Evolutionary conservation across 2,113 vertebrate species (phyloP).

Genomic region (Mixornis gularis): DNA sequence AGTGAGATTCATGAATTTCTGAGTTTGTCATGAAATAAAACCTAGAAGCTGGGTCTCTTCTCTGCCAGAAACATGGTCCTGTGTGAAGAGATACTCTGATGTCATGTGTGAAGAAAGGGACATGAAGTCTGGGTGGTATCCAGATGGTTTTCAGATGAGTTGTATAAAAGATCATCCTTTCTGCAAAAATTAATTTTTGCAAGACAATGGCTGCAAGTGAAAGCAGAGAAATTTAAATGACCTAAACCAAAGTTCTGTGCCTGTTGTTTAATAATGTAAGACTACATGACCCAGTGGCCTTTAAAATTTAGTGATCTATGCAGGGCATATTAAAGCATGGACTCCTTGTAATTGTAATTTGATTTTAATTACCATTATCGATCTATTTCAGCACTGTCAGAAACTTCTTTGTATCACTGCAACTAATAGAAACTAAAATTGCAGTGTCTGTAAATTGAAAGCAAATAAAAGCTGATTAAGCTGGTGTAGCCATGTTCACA

Average conservation of each 20-base stretch:
- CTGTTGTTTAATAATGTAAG: not conserved
- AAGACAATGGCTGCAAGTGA: not conserved
- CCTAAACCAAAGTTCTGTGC: not conserved
- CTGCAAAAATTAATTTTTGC: not conserved
- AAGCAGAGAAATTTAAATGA: slow-evolving; percentile 14
- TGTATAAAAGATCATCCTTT: not conserved
- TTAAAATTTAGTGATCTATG: not conserved
- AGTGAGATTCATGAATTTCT: not conserved
- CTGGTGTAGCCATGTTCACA: not conserved
- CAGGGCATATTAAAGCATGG: not conserved
- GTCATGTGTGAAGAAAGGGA: rapidly evolving
- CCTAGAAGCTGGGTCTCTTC: not conserved
- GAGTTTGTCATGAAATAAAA: not conserved
- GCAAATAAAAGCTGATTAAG: not conserved
- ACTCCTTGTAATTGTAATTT: not conserved
- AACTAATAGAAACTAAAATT: not conserved
- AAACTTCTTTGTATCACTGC: not conserved
- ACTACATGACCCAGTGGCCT: not conserved
- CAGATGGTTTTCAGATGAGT: not conserved
- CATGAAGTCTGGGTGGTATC: not conserved
- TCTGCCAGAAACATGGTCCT: not conserved
- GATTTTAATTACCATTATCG: not conserved
- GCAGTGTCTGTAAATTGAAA: not conserved
- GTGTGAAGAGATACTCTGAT: too few relatives aligned
- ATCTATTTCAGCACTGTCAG: not conserved